Base-by-base conservation (phyloP, 2,888 invertebrate genomes). In the Pegoplata infirma region DNA sequence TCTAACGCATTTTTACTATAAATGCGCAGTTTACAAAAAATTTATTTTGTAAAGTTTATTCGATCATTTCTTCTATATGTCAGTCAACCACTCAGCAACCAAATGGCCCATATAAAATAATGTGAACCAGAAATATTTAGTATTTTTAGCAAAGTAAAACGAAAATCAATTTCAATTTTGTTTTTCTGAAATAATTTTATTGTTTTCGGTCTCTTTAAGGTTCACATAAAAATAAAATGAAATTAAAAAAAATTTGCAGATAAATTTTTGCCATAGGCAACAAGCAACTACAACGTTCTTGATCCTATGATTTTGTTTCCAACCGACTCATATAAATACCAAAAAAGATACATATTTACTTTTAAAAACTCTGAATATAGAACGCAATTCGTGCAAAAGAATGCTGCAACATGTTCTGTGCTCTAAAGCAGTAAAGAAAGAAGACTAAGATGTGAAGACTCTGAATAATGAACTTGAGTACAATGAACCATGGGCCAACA, bases 381-480 rank as follows among this genome's bases (percentile, higher is more conserved):
- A 12, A 12, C 36, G 36, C 36, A 40, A 40, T 40, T 40, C 3
- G 36, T 51, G 19, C 21, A 51, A 7, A 51, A 51, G 51, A 51
- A 23, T 21, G 23, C 51, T 21, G 23, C 51, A 58, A 17, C 36
- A 40, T 40, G 36, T 40, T 40, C n/a, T n/a, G n/a, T n/a, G 36
- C 32, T n/a, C 17, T 14, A 40, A 49, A n/a, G 16, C 6, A 25
- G 16, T 3, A 68, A n/a, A n/a, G n/a, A 71, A 56, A 55, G 64
- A 40, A 69, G 23, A 17, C 49, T 64, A 59, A 40, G 61, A 76
- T 56, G 40, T 58, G 53, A 63, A 53, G 55, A 76, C 68, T 68
- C 68, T 75, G 81, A 73, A 80, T 77, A 82, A 81, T 82, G 82
- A 82, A 82, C 82, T 79, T 80, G 81, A 79, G 82, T 82, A 80